Base-by-base conservation (phyloP, 2,113 vertebrate species). In the Amazona vittata region DNA sequence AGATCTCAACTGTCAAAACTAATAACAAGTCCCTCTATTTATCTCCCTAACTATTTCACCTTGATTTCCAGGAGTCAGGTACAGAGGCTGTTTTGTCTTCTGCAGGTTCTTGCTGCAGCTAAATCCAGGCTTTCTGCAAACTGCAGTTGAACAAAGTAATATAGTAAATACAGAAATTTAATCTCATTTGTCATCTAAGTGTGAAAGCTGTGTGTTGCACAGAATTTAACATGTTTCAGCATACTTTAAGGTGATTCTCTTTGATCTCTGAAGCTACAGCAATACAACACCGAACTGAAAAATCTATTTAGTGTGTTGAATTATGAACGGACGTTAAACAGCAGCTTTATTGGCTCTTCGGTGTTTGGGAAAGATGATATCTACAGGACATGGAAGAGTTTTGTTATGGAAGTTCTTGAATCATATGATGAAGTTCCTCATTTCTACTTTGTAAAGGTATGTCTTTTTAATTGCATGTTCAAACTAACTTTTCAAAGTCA, bases 401-500 rank as follows among this genome's bases (percentile, higher is more conserved):
- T 99, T 50, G 97, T 97, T 43, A 94, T 84, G 76, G 97, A 97
- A 20, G 52, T 97, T 49, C 95, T 96, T 39, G 87, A 96, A 29
- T 84, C 94, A 28, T 87, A 29, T 75, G 55, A 20, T 70, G 63
- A 89, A 8, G 81, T 69, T 8, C 97, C 97, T 35, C 97, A 83
- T 4, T 98, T 99, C 52, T 99, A 99, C 96, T 99, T 99, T 60
- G 99, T 99, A 12, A 99, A 99, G 99, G 99, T 99, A 89, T 39
- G 99, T 98, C 52, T 78, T 79, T 83, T 55, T 68, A 60, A 62
- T 90, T 57, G 18, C 3, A 14, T 31, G 11, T 35, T 86, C 46
- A 55, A 43, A 67, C 12, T 50, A 53, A 25, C 24, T 92, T 74
- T 75, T 86, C 43, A 65, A 73, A 88, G 53, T 25, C 21, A 24